Conservation (phyloP, 1,140 invertebrate genomes). For the Neuroterus valhalla region DNA sequence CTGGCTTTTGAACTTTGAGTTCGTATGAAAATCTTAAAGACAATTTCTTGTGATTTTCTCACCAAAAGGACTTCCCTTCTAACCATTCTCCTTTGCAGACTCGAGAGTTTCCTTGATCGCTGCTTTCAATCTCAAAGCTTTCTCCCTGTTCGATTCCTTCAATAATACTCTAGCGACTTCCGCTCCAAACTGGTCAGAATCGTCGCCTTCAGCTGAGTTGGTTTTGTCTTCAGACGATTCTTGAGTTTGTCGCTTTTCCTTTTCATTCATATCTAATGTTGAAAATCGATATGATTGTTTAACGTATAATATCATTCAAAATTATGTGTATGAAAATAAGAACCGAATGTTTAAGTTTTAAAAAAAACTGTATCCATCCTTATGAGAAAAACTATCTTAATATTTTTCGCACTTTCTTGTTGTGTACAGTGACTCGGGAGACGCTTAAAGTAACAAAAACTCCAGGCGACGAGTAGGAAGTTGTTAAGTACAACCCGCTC, state of each 20-base stretch:
- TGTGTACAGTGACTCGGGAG: no score
- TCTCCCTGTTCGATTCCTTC: conserved; percentile 21
- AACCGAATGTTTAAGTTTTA: no score
- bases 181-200: conserved; percentile 12
- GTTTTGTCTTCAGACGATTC: conserved; percentile 19
- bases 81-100: conserved; percentile 26
- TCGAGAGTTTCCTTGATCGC: conserved; percentile 25
- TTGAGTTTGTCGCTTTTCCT: not conserved
- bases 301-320: no score
- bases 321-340: no score
- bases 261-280: conserved; percentile 5
- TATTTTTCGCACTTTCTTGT: no score
- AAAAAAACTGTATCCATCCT: no score
- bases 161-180: conserved; percentile 19
- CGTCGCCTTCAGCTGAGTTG: not conserved
- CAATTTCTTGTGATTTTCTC: conserved; percentile 25
- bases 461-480: no score
- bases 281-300: not conserved
- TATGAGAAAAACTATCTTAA: no score
- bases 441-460: no score
- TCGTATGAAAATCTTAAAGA: not conserved
- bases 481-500: no score
- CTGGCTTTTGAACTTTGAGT: conserved; percentile 35
- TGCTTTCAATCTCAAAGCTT: conserved; percentile 28
- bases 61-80: conserved; percentile 32